A percentile compares a stretch with the other conserved stretches of the same genome.
Evolutionary conservation across 2,888 invertebrate species (phyloP).

Genomic region (Lypha dubia): DNA sequence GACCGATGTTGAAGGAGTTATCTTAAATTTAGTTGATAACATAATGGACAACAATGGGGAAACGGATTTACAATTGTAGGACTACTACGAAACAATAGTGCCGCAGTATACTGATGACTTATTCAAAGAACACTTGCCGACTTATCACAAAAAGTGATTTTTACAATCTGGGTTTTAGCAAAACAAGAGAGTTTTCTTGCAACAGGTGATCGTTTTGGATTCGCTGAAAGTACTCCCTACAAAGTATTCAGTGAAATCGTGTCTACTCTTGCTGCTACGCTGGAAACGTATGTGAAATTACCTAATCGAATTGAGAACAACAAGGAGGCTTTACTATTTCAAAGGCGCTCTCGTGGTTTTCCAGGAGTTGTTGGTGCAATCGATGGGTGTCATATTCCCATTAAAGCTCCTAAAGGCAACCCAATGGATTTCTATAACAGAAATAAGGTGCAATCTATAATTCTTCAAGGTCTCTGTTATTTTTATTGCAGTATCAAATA

Average conservation of each 20-base stretch:
- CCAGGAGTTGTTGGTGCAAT: conserved; percentile 5
- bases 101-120: background rate
- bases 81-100: background rate
- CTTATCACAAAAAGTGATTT: background rate
- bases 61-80: conserved; percentile 1
- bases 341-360: conserved; percentile 1
- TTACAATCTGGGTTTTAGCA: conserved; percentile 21
- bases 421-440: conserved; percentile 7
- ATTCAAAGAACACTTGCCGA: conserved; percentile 17
- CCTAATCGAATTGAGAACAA: no score
- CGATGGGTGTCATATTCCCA: conserved; percentile 17
- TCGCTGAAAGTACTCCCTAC: conserved; percentile 4
- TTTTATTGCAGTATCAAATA: background rate
- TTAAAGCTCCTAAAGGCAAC: conserved; percentile 8
- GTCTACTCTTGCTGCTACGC: conserved; percentile 7
- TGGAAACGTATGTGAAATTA: conserved; percentile 4
- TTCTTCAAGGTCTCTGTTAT: conserved; percentile 7
- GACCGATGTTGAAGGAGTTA: background rate
- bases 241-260: conserved; percentile 14
- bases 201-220: conserved; percentile 12
- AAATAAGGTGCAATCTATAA: conserved; percentile 8
- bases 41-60: no score
- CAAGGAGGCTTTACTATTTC: background rate
- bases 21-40: background rate
- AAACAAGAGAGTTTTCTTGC: conserved; percentile 11